phyloP scores from a whole-genome alignment of 2,888 invertebrate species.

The Harpagoxenus sublaevis region DNA sequence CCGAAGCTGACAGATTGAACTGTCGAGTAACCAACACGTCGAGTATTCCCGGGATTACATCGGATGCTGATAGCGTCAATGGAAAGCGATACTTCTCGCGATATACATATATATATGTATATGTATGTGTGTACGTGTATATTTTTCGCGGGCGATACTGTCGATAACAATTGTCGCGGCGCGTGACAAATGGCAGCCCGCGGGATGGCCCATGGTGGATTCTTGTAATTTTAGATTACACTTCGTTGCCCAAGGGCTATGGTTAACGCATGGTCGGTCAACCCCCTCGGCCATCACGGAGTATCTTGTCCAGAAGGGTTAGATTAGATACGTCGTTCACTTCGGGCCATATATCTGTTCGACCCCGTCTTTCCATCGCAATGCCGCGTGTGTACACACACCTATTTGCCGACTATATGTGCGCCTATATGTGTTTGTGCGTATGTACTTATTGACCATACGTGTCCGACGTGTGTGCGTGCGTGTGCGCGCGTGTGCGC shows the following conservation, averaged over 20 bases:
- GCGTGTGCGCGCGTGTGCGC: slow-evolving; percentile 49
- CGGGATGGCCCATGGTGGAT: slow-evolving; percentile 64
- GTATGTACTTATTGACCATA: slow-evolving; percentile 74
- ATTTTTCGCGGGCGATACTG: slow-evolving; percentile 55
- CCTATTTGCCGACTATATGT: slow-evolving; percentile 14
- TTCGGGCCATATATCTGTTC: slow-evolving; percentile 82
- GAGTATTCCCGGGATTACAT: slow-evolving; percentile 13
- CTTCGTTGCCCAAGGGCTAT: slow-evolving; percentile 68
- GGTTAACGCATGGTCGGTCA: slow-evolving; percentile 76
- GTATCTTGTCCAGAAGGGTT: slow-evolving; percentile 85
- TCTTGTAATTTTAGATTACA: slow-evolving; percentile 79
- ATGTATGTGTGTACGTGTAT: not conserved
- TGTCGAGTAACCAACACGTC: not conserved
- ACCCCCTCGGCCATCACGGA: slow-evolving; percentile 77
- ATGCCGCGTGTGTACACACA: slow-evolving; percentile 67
- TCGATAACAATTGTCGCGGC: slow-evolving; percentile 71
- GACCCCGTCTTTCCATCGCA: slow-evolving; percentile 81
- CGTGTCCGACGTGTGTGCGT: slow-evolving; percentile 66
- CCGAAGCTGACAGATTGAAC: slow-evolving; percentile 15
- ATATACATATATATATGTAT: not conserved
- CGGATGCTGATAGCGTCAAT: not conserved
- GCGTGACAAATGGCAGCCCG: slow-evolving; percentile 69
- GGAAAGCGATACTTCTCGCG: not conserved
- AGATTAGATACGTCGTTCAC: slow-evolving; percentile 85
- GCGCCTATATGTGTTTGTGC: slow-evolving; percentile 57